These are phyloP conservation scores for Varanus salvator DNA, from an alignment of 2,113 vertebrate species.

Conservation along the genomic window DNA sequence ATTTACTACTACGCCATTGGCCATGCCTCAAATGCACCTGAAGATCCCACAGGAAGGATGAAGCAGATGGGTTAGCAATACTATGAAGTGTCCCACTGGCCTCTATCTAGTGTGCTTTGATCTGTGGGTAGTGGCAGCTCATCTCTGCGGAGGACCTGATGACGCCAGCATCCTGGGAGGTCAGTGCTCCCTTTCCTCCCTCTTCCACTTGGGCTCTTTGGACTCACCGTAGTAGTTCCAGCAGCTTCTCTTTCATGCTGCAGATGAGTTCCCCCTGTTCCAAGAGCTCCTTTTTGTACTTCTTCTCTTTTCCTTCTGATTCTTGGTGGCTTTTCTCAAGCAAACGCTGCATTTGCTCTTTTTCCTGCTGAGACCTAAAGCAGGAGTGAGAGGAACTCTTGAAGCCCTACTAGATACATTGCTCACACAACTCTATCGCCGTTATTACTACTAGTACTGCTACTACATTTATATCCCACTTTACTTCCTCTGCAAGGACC, in stretches of 20 bases:
- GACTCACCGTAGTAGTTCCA: constrained; percentile 79
- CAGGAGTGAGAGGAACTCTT: neutral
- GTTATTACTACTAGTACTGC: neutral
- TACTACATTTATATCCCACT: too few relatives aligned
- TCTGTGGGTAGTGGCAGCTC: neutral
- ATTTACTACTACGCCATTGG: too few relatives aligned
- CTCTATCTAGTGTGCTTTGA: neutral
- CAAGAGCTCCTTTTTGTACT: constrained; percentile 59
- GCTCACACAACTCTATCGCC: neutral
- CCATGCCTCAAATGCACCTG: neutral
- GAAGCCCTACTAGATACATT: neutral
- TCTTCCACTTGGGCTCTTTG: neutral
- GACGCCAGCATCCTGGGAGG: neutral
- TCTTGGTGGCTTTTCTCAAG: constrained; percentile 68
- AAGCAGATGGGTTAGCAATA: neutral
- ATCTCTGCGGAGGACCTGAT: neutral
- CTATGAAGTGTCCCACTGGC: neutral
- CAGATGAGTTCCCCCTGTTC: constrained; percentile 72
- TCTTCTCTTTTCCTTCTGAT: constrained; percentile 54
- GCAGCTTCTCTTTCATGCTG: constrained; percentile 75
- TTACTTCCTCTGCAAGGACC: too few relatives aligned
- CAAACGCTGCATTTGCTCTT: constrained; percentile 58
- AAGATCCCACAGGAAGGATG: neutral
- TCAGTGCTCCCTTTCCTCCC: neutral
- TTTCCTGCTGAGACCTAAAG: constrained; percentile 70